Evolutionary conservation across 1,140 invertebrate species (phyloP), one percentile per base, ranked within the genome.

Genomic region (Phenacoccus solenopsis): DNA sequence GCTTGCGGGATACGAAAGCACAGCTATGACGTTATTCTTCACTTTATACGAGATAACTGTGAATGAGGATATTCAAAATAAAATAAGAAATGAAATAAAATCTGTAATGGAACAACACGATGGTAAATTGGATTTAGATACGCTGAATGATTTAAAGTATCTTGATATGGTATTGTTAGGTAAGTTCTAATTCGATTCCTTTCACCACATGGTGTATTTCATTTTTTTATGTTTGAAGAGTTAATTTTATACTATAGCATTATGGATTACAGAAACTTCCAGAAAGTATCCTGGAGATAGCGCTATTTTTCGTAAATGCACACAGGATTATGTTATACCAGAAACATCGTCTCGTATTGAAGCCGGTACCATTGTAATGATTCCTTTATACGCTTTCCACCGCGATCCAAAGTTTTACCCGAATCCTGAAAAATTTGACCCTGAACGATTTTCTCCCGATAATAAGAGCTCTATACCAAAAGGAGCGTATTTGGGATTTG

Each of bases 401-500:
- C 82, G 81, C 71, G 84, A 88, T 75, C 79, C 82, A 1, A 75
- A 81, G 7, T 75, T 83, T 69, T 87, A 83, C 75, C 81, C 82
- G 0, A 75, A 85, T 20, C 84, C 84, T 0, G 77, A 81, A 21
- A 75, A 76, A 70, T 85, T 84, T 67, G 73, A 80, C 73, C 84
- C 84, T 0, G 82, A 84, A 70, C 71, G 84, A 10, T 85, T 83
- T 71, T 72, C 77, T 22, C 78, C 81, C 3, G 78, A 82, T 20
- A 82, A 83, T 71, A 79, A 59, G 24, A 38, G 24, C 27, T 57
- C 56, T 24, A 69, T 59, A 22, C 70, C 67, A 1, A 59, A 71
- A n/a, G 83, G 78, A 67, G 73, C 83, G 0, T 91, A 86, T 76
- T 76, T 90, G 30, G 89, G 91, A 0, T 94, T 94, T 74, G 90